Base-by-base conservation (phyloP, 2,888 invertebrate species). In the Trissolcus japonicus region DNA sequence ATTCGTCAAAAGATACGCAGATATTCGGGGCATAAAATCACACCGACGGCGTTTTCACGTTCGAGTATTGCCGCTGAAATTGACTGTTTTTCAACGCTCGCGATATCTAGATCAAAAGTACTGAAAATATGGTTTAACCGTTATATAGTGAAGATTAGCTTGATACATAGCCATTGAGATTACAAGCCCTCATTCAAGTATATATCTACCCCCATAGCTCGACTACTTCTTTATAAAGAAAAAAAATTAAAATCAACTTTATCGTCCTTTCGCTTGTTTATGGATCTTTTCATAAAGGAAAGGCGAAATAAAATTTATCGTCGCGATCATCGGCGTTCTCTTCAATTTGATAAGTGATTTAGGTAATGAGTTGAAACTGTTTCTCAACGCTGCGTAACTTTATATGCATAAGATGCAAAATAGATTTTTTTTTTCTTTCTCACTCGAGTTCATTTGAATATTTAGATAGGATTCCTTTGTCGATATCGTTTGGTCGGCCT, bases 91-190 rank as follows among this genome's bases (percentile, higher is more conserved):
- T 73, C 68, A 72, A 73, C 65, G 73, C 35, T 11, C 54, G 25
- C 56, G 48, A 50, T 71, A 78, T 77, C 76, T 79, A 63, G 75
- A 78, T 78, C 77, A 80, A 83, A 77, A 80, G 76, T 65, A 63
- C 76, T 72, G 76, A 79, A 79, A 82, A 81, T 79, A 81, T 81
- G 76, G 79, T 80, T 74, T 68, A 68, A 78, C 71, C 73, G 77
- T 68, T 76, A 66, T 76, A 80, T 71, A 79, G 80, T 74, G 69
- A 82, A 84, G 84, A 86, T 86, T 84, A 86, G 83, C 83, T 79
- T 86, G 84, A 86, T 82, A 82, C 83, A 85, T 84, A 83, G 83
- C 81, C 53, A 65, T 79, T 65, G 81, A 85, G 85, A 85, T 84
- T 84, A 80, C 79, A 77, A 77, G 71, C 79, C 80, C 79, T 72